A percentile compares a stretch with the other conserved stretches of the same genome.
phyloP scores from a whole-genome alignment of 2,797 vertebrate species.

The Gymnodraco acuticeps region DNA sequence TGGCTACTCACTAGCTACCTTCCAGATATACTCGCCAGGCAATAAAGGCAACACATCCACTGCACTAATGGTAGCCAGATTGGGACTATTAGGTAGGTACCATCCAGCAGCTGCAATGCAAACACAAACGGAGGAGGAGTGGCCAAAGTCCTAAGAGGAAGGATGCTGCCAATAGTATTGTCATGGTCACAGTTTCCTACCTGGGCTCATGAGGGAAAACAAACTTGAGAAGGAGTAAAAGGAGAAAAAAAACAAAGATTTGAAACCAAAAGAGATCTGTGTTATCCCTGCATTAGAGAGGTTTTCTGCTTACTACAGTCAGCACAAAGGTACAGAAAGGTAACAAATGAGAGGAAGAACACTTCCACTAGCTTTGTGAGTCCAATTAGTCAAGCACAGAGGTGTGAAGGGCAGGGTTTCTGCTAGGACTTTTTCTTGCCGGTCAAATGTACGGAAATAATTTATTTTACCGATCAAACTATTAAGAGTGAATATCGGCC shows the following conservation, averaged over 20 bases:
- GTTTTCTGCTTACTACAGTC: neutral
- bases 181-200: constrained; percentile 54
- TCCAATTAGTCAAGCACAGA: constrained; percentile 42
- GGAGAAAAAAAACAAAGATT: neutral
- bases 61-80: constrained; percentile 32
- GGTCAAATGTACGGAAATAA: too few relatives aligned
- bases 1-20: constrained; percentile 45
- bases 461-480: too few relatives aligned
- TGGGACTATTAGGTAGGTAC: constrained; percentile 45
- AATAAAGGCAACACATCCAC: constrained; percentile 25
- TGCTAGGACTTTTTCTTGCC: too few relatives aligned
- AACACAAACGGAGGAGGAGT: constrained; percentile 62
- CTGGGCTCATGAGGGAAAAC: constrained; percentile 40
- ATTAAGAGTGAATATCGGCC: too few relatives aligned
- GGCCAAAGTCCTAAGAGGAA: constrained; percentile 66
- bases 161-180: constrained; percentile 47
- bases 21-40: constrained; percentile 22
- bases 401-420: constrained; percentile 23
- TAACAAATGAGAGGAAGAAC: neutral
- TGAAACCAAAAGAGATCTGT: neutral
- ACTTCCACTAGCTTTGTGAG: constrained; percentile 40
- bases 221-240: constrained; percentile 22
- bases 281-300: neutral
- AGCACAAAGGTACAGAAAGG: neutral
- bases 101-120: constrained; percentile 49